Conservation (phyloP, 2,888 invertebrate genomes). For the Ophonus ardosiacus region DNA sequence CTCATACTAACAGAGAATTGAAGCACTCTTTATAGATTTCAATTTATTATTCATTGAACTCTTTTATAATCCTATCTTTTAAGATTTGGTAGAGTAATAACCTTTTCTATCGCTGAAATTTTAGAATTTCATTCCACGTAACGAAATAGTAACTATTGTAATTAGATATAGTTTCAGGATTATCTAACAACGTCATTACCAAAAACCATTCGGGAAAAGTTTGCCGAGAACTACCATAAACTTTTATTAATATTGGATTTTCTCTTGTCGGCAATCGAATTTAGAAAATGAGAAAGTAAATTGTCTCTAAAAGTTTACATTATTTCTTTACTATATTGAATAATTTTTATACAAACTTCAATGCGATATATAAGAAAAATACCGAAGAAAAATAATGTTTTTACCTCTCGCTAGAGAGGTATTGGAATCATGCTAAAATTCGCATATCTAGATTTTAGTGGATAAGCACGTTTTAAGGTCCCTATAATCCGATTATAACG, state of each 20-base stretch:
- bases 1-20: background rate
- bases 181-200: conserved; percentile 12
- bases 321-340: too few relatives aligned
- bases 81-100: background rate
- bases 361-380: too few relatives aligned
- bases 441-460: too few relatives aligned
- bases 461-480: too few relatives aligned
- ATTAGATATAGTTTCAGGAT: conserved; percentile 32
- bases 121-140: conserved; percentile 3
- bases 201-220: conserved; percentile 1
- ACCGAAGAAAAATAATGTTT: too few relatives aligned
- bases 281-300: conserved; percentile 9
- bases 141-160: conserved; percentile 6
- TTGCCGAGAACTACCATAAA: conserved; percentile 9
- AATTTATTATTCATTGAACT: conserved; percentile 9
- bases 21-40: background rate
- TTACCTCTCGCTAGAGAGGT: too few relatives aligned
- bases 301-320: conserved; percentile 4
- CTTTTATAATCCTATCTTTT: conserved; percentile 19
- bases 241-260: conserved; percentile 18
- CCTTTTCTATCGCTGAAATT: conserved; percentile 1
- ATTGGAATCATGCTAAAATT: too few relatives aligned
- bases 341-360: too few relatives aligned
- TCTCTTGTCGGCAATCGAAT: conserved; percentile 20
- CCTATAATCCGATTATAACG: too few relatives aligned